Percentiles rank a stretch among this genome's conserved stretches.
Evolutionary conservation across 2,797 vertebrate genomes (phyloP).

Genomic region (Sphaeramia orbicularis): DNA sequence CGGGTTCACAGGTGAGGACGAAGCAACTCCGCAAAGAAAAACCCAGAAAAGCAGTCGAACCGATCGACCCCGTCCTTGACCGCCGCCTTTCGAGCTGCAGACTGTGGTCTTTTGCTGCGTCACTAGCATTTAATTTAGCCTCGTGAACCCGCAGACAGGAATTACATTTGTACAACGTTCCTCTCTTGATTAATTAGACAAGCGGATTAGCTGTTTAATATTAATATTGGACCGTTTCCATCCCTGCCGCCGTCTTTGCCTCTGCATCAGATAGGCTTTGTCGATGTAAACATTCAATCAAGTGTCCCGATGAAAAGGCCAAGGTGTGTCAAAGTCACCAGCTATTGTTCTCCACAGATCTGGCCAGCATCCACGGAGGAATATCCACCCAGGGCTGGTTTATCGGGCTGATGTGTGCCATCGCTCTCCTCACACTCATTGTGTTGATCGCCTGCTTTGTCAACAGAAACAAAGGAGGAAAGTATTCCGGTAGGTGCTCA

Average conservation of each 20-base stretch:
- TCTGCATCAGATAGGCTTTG: slow-evolving; percentile 65
- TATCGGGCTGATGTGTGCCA: slow-evolving; percentile 96
- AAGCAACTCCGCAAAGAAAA: background rate
- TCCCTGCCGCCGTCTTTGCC: slow-evolving; percentile 52
- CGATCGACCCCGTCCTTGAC: slow-evolving; percentile 68
- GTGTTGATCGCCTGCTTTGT: slow-evolving; percentile 95
- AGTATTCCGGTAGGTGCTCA: slow-evolving; percentile 93
- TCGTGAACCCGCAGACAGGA: slow-evolving; percentile 54
- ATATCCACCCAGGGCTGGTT: slow-evolving; percentile 98
- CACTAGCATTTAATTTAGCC: slow-evolving; percentile 68
- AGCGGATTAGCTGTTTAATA: slow-evolving; percentile 85
- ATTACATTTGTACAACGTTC: slow-evolving; percentile 80
- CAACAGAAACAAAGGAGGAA: slow-evolving; percentile 97
- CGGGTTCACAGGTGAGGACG: slow-evolving; percentile 90
- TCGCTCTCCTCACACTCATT: slow-evolving; percentile 93
- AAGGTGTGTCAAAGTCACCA: slow-evolving; percentile 78
- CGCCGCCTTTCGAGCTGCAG: slow-evolving; percentile 36
- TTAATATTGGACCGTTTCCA: slow-evolving; percentile 79
- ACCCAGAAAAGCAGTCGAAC: slow-evolving; percentile 20
- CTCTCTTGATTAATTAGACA: slow-evolving; percentile 85
- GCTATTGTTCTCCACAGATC: slow-evolving; percentile 84
- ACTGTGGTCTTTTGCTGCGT: slow-evolving; percentile 50
- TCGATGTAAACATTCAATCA: slow-evolving; percentile 82
- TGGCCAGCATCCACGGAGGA: slow-evolving; percentile 90
- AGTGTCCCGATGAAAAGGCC: slow-evolving; percentile 71